phyloP scores from a whole-genome alignment of 2,797 vertebrate genomes.

The Knipowitschia caucasica region DNA sequence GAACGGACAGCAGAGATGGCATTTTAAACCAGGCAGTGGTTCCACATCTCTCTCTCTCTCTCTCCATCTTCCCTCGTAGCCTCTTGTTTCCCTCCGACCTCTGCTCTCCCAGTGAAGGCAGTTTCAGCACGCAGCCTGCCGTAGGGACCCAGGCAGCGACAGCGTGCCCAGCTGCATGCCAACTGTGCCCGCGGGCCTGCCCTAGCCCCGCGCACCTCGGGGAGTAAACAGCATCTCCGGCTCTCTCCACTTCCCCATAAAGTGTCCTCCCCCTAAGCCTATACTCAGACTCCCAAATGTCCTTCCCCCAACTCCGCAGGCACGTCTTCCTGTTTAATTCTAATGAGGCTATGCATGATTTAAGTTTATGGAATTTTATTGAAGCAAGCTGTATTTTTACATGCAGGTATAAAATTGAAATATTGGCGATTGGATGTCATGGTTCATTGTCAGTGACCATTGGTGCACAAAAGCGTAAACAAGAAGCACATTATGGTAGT shows the following conservation, averaged over 20 bases:
- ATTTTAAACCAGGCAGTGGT: constrained; percentile 66
- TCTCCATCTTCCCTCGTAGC: constrained; percentile 32
- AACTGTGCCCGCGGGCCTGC: constrained; percentile 71
- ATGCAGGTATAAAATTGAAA: neutral
- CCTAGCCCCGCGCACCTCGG: constrained; percentile 60
- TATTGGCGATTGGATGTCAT: neutral
- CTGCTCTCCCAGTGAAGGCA: constrained; percentile 65
- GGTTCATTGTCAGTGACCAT: neutral
- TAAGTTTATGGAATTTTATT: constrained; percentile 5
- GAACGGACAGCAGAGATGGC: constrained; percentile 59
- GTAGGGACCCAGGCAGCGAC: constrained; percentile 57
- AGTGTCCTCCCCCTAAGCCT: constrained; percentile 45
- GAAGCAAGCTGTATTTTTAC: neutral
- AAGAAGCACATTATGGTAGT: neutral
- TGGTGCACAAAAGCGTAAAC: neutral
- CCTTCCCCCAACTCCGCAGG: constrained; percentile 23
- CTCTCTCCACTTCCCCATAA: constrained; percentile 44
- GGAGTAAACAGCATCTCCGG: constrained; percentile 59
- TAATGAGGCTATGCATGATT: constrained; percentile 33
- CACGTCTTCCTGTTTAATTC: constrained; percentile 16
- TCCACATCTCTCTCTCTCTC: constrained; percentile 20
- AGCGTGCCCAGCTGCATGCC: constrained; percentile 78
- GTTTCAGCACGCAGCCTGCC: constrained; percentile 59
- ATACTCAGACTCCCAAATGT: constrained; percentile 45
- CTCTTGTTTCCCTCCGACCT: constrained; percentile 63